Evolutionary conservation across 2,113 vertebrate species (phyloP), one percentile per base, ranked within the genome.

Genomic region (Vulpes lagopus): DNA sequence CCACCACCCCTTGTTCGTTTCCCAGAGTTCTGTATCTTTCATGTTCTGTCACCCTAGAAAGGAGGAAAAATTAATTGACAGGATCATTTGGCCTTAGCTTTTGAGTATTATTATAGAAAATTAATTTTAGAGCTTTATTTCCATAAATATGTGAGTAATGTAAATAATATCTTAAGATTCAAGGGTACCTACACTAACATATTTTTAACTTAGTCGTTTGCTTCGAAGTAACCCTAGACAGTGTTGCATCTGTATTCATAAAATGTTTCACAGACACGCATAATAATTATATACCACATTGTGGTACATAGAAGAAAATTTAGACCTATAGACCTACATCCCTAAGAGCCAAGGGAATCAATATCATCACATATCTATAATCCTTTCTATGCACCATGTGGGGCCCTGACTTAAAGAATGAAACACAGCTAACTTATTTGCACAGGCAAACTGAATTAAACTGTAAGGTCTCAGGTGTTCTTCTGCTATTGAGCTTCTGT

Each of bases 391-490:
- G 17, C 22, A 69, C n/a, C 9, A 25, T 9, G 82, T 91, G 49
- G 38, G 62, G 16, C 22, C 91, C 53, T 94, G 30, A 53, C 23
- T 94, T 95, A 78, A 95, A 84, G 49, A 96, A 60, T 76, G 32
- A 89, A 55, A 22, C 43, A 27, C 35, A 84, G 53, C 53, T 93
- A 55, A 79, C 25, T 86, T 49, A 38, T 3, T 85, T 94, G 43
- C 20, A 67, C 27, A 59, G n/a, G 30, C 74, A 96, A 81, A 71
- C 59, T 55, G 25, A 94, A 86, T 96, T 86, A 97, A 91, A 89
- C n/a, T 85, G 2, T 90, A 64, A 79, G 57, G 30, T 82, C 4
- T 95, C 27, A 82, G 43, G 3, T 93, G 35, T 69, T 81, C 20
- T 94, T 87, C 43, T 55, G 53, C 73, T 94, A 17, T 62, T 91